Conservation (phyloP, 2,797 vertebrate species). For the Enteromius mattozi region DNA sequence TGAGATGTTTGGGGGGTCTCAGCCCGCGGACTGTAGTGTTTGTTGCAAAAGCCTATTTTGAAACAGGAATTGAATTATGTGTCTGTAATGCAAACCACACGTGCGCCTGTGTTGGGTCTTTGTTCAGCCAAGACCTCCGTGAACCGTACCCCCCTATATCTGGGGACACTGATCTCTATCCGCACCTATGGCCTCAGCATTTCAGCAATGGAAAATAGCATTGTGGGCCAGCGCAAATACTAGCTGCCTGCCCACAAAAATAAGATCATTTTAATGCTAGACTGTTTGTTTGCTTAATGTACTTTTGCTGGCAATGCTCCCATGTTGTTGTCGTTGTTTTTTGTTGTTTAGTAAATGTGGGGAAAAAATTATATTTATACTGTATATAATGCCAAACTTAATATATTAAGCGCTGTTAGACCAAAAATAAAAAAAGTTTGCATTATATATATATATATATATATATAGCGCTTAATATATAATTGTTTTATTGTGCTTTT, state of each 20-base stretch:
- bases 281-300: constrained; percentile 50
- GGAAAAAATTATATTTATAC: too few species aligned
- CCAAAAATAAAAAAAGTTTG: too few species aligned
- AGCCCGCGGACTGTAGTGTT: constrained; percentile 57
- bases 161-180: constrained; percentile 53
- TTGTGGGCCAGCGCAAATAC: constrained; percentile 30
- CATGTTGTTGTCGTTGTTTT: background rate
- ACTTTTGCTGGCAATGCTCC: background rate
- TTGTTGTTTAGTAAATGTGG: background rate
- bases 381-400: background rate
- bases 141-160: constrained; percentile 56
- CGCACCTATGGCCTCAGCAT: constrained; percentile 46
- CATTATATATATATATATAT: too few species aligned
- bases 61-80: constrained; percentile 73
- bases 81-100: constrained; percentile 73
- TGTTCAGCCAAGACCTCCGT: constrained; percentile 61
- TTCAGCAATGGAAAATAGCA: constrained; percentile 30
- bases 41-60: constrained; percentile 65
- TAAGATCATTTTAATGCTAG: constrained; percentile 32
- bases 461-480: too few species aligned
- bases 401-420: too few species aligned
- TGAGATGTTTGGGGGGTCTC: constrained; percentile 51
- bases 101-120: constrained; percentile 66
- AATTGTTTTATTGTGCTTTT: too few species aligned
- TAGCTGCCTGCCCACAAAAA: constrained; percentile 31